Percentiles rank a stretch among this genome's conserved stretches.
Conservation (phyloP, 2,797 vertebrate genomes). For the Eutrigla gurnardus region DNA sequence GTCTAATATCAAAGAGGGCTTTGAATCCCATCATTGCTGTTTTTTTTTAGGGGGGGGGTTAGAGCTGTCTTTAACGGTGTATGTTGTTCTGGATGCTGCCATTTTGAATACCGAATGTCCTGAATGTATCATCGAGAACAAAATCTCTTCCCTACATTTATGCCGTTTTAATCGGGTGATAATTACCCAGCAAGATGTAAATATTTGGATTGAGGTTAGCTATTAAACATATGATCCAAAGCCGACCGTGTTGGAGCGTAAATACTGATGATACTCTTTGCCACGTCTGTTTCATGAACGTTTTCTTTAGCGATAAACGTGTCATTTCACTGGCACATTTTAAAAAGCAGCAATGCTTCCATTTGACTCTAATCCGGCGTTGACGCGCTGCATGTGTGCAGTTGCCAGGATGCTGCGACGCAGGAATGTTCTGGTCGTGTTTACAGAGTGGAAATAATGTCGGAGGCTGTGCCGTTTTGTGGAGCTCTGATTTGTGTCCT, state of each 20-base stretch:
- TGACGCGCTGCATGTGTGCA: conserved; percentile 24
- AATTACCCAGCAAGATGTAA: background rate
- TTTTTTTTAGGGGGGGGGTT: conserved; percentile 2
- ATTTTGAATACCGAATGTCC: conserved; percentile 42
- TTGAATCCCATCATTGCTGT: conserved; percentile 44
- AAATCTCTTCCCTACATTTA: background rate
- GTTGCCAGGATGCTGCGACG: conserved; percentile 57
- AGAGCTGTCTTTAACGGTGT: conserved; percentile 1
- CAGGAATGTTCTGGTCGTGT: conserved; percentile 69
- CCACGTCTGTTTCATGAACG: background rate
- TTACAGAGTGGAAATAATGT: conserved; percentile 65
- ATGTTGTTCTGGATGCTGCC: conserved; percentile 38
- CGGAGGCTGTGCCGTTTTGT: conserved; percentile 44
- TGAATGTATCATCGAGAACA: conserved; percentile 23
- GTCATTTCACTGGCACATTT: background rate
- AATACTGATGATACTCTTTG: background rate
- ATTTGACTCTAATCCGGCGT: conserved; percentile 28
- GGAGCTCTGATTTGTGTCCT: conserved; percentile 67
- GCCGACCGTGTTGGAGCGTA: background rate
- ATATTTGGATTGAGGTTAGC: conserved; percentile 5
- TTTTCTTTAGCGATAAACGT: background rate
- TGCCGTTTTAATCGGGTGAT: conserved; percentile 2
- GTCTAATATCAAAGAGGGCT: conserved; percentile 53
- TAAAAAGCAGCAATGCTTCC: conserved; percentile 20
- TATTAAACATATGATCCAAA: conserved; percentile 6